Evolutionary conservation across 1,140 invertebrate species (phyloP), one percentile per base, ranked within the genome.

Genomic region (Brachystomella parvula): DNA sequence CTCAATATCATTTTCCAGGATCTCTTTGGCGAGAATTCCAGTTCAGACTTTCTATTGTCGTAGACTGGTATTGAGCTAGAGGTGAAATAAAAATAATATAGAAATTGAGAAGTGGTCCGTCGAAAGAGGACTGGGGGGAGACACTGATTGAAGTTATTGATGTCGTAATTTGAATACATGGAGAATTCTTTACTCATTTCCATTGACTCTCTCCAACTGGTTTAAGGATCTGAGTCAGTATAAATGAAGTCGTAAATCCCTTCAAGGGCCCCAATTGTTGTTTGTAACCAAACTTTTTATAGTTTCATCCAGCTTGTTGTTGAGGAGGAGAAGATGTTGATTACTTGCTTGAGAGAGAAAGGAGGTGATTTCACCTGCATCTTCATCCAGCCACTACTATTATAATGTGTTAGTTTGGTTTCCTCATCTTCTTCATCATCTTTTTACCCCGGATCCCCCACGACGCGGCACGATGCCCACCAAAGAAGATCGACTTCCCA

Each of bases 391-490:
- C 35, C 35, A 39, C 6, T 19, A 39, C 19, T 9, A 39, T 6
- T 19, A 39, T 39, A 39, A 39, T 39, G 35, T 39, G 35, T 39
- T 39, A 39, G 35, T 39, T 39, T 39, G 19, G 35, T 39, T 39
- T 39, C 35, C 19, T 39, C 35, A 39, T 39, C 35, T 39, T 39
- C 35, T 39, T 39, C 35, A 39, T 39, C 35, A 39, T 39, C 35
- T 19, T 39, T 39, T 9, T 39, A 57, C 53, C 6, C 53, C 53
- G 39, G 67, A 72, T 64, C 71, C 71, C 71, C 71, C 71, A 72
- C 71, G 71, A 69, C 30, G 71, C 65, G 71, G 71, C 71, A 72
- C 71, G 71, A 67, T 72, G 71, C 71, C 71, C 71, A 72, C 71
- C 71, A 72, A 72, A 72, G 71, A 72, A 24, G 71, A 67, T 56